Base-by-base conservation (phyloP, 2,113 vertebrate genomes). In the Gambusia holbrooki region DNA sequence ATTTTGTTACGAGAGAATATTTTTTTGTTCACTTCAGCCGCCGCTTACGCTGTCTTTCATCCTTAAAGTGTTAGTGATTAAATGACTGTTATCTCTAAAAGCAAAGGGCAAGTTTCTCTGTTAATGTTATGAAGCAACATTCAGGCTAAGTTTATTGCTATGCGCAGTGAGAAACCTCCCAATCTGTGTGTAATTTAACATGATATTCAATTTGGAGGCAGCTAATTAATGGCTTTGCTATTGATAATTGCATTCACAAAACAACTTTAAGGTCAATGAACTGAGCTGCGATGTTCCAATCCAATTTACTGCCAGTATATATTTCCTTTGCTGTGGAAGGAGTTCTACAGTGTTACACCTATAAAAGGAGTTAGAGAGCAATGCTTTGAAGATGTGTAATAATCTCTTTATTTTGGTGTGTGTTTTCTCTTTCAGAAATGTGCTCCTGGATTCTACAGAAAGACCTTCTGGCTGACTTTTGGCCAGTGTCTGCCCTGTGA, bases 401-500 rank as follows among this genome's bases (percentile, higher is more conserved):
- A 19, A 32, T 62, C n/a, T 77, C 0, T 73, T 63, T 61, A n/a
- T 42, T 5, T 77, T n/a, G 73, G 3, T 81, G 1, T 81, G 1
- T 70, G 45, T 66, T 66, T 74, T 68, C 10, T 78, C 69, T 71
- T 78, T n/a, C 75, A 99, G 98, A 94, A 93, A 77, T 99, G 98
- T 66, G 71, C 90, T 61, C 89, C 92, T 66, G 97, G 97, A 83
- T 96, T 93, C 92, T 98, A 97, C 83, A 94, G 92, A 87, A 96
- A 96, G 13, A 78, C 76, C 80, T 93, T 69, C 11, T 92, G 92
- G 11, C 35, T 80, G 0, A 93, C 83, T 72, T 67, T 90, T 0
- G 96, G 95, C 80, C 93, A 76, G 40, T 99, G 98, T 74, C 86
- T 97, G 51, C 92, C 93, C 76, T 99, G 98, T 84, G 86, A 84